These are phyloP conservation scores for Ephestia elutella DNA, from an alignment of 1,140 invertebrate genomes.

Conservation along the genomic window DNA sequence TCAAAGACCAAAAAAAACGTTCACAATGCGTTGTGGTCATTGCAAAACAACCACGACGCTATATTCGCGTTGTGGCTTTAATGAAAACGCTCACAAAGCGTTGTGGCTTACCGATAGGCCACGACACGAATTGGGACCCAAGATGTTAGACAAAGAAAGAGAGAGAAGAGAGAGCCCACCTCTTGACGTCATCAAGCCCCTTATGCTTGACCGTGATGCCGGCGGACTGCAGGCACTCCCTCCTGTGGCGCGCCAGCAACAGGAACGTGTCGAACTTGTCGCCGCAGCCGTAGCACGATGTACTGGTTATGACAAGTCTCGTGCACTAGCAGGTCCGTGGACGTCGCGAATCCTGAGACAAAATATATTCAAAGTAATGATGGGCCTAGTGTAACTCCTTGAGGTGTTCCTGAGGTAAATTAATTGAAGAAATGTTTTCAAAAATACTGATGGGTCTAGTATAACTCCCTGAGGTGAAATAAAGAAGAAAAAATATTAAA, in stretches of 20 bases:
- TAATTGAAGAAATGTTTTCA: too few relatives aligned
- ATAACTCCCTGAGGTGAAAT: too few relatives aligned
- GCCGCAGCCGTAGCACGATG: slow-evolving; percentile 49
- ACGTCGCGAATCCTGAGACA: slow-evolving; percentile 43
- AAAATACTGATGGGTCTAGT: background rate
- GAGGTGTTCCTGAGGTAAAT: too few relatives aligned
- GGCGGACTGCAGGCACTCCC: slow-evolving; percentile 17
- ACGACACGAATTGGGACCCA: too few relatives aligned
- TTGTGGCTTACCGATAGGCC: too few relatives aligned
- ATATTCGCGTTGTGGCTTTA: too few relatives aligned
- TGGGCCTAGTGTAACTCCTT: background rate
- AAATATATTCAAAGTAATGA: slow-evolving; percentile 7
- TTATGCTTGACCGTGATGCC: slow-evolving; percentile 12
- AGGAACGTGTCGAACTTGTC: slow-evolving; percentile 47
- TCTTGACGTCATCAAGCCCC: slow-evolving; percentile 48
- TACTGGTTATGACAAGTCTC: slow-evolving; percentile 59
- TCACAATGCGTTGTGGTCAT: too few relatives aligned
- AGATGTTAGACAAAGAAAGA: background rate
- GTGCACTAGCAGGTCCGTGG: slow-evolving; percentile 61
- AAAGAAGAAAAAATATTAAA: slow-evolving; percentile 16
- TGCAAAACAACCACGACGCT: too few relatives aligned
- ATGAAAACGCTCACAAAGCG: too few relatives aligned
- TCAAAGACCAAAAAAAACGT: too few relatives aligned
- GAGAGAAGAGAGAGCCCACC: too few relatives aligned
- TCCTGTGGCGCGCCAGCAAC: slow-evolving; percentile 35